phyloP scores from a whole-genome alignment of 2,797 vertebrate species.

The Sylvilagus floridanus region DNA sequence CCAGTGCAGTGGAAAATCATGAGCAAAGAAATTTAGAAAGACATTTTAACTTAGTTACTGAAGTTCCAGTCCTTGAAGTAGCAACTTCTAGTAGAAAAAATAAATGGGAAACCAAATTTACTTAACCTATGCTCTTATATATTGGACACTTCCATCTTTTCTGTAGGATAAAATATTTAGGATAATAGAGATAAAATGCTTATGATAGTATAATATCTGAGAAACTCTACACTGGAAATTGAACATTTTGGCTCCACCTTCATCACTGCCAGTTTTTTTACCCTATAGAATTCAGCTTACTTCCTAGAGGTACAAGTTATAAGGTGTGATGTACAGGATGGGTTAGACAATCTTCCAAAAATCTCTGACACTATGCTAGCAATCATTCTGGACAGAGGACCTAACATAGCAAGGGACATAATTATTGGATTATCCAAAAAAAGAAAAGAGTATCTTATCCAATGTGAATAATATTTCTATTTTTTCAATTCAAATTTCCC shows the following conservation, averaged over 20 bases:
- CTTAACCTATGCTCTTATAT: not conserved
- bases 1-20: not conserved
- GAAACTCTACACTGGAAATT: not conserved
- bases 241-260: not conserved
- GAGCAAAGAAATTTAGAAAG: not conserved
- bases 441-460: not conserved
- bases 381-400: not conserved
- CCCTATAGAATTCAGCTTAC: not conserved
- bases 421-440: not conserved
- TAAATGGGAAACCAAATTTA: not conserved
- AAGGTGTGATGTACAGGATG: not conserved
- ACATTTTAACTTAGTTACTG: not conserved
- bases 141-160: not conserved
- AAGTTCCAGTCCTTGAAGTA: not conserved
- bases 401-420: not conserved
- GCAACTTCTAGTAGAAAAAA: not conserved
- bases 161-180: not conserved
- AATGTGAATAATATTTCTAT: not conserved
- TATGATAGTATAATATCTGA: not conserved
- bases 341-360: not conserved
- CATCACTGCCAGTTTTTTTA: not conserved
- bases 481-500: not conserved
- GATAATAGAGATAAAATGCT: not conserved
- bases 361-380: not conserved
- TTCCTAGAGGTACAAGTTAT: not conserved